Percentiles rank a stretch among this genome's conserved stretches.
These are phyloP conservation scores for Tetanocera ferruginea DNA, from an alignment of 2,888 invertebrate genomes.

Conservation along the genomic window DNA sequence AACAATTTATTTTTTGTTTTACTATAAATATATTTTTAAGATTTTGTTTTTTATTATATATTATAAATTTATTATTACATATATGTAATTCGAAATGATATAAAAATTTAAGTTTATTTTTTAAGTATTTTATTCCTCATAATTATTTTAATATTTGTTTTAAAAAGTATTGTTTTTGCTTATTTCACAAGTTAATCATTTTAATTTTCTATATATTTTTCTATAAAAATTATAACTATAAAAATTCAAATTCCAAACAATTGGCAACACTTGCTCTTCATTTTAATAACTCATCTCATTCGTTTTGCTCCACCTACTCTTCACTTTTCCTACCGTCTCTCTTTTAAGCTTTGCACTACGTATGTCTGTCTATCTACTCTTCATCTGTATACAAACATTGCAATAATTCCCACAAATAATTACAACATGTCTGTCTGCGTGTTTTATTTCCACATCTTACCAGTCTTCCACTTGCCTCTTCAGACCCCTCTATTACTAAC, in stretches of 20 bases:
- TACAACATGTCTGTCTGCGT: background rate
- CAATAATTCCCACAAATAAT: slow-evolving; percentile 11
- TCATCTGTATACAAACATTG: background rate
- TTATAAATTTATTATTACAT: too few relatives aligned
- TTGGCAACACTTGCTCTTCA: background rate
- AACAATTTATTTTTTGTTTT: too few relatives aligned
- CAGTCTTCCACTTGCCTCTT: background rate
- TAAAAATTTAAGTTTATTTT: too few relatives aligned
- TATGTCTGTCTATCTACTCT: too few relatives aligned
- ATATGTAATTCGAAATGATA: too few relatives aligned
- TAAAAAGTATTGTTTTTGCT: background rate
- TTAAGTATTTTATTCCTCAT: background rate
- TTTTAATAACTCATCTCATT: background rate
- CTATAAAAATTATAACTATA: too few relatives aligned
- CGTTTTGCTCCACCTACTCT: background rate
- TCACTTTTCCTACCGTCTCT: too few relatives aligned
- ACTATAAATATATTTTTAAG: too few relatives aligned
- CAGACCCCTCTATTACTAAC: background rate
- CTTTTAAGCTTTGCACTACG: too few relatives aligned
- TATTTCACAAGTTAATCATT: too few relatives aligned
- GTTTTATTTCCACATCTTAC: background rate
- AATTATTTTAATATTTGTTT: background rate
- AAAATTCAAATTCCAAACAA: background rate
- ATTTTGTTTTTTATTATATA: too few relatives aligned
- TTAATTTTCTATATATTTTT: background rate